These are phyloP conservation scores for Clupea harengus DNA, from an alignment of 2,113 vertebrate species.

Conservation along the genomic window DNA sequence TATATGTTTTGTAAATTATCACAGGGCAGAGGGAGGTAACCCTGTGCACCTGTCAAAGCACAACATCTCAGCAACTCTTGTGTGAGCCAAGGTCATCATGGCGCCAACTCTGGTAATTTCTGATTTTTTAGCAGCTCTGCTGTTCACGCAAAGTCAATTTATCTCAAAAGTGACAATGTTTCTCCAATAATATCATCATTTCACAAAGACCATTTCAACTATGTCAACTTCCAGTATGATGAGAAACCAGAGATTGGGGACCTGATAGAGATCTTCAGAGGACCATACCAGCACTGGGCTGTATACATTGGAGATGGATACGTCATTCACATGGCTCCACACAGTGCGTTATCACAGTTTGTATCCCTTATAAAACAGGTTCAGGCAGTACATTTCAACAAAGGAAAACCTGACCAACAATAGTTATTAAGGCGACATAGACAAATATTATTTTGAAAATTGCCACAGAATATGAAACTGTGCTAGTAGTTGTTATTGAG, in stretches of 20 bases:
- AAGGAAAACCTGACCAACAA: background rate
- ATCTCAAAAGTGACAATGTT: background rate
- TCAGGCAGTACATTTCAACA: background rate
- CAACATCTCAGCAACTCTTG: too few relatives aligned
- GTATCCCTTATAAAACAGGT: background rate
- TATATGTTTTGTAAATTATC: background rate
- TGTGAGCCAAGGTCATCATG: slow-evolving; percentile 46
- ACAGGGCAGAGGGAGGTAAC: background rate
- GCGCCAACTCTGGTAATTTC: slow-evolving; percentile 60
- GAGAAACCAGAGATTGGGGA: slow-evolving; percentile 74
- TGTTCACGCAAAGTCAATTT: too few relatives aligned
- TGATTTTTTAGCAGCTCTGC: background rate
- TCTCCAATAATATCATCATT: background rate
- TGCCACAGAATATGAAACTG: background rate
- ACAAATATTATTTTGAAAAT: too few relatives aligned
- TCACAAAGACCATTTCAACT: background rate
- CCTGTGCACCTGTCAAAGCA: too few relatives aligned
- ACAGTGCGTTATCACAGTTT: slow-evolving; percentile 60
- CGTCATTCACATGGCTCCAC: slow-evolving; percentile 79
- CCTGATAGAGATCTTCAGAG: slow-evolving; percentile 80
- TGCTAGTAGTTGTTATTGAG: background rate
- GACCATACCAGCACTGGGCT: slow-evolving; percentile 81
- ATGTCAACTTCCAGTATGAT: slow-evolving; percentile 52
- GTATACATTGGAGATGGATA: slow-evolving; percentile 80
- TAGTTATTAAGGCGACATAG: too few relatives aligned